phyloP scores from a whole-genome alignment of 2,113 vertebrate genomes.

The Rhipidura dahli region DNA sequence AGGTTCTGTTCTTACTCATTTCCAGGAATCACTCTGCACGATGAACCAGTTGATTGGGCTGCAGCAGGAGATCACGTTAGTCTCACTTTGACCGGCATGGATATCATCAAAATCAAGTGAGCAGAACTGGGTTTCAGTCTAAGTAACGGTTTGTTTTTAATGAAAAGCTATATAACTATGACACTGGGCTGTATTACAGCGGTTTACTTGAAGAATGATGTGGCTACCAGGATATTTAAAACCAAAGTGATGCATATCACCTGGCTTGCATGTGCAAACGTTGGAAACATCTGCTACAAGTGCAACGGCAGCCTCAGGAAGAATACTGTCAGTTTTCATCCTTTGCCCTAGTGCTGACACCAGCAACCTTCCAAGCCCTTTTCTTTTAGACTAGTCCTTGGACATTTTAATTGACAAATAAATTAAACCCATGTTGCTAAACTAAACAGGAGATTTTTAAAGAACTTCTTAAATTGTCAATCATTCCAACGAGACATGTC shows the following conservation, averaged over 20 bases:
- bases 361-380: neutral
- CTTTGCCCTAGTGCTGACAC: neutral
- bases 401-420: neutral
- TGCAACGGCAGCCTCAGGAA: slow-evolving; percentile 54
- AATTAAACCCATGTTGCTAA: neutral
- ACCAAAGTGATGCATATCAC: slow-evolving; percentile 37
- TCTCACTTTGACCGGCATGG: slow-evolving; percentile 96
- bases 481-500: neutral
- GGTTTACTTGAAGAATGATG: slow-evolving; percentile 61
- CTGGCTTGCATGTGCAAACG: slow-evolving; percentile 34
- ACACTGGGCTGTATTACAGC: neutral
- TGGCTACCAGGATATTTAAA: slow-evolving; percentile 66
- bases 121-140: slow-evolving; percentile 67
- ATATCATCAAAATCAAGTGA: slow-evolving; percentile 99
- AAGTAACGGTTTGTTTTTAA: slow-evolving; percentile 64
- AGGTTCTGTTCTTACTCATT: slow-evolving; percentile 79
- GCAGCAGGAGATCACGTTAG: slow-evolving; percentile 96
- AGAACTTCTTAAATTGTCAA: neutral
- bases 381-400: neutral
- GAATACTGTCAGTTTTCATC: neutral
- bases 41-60: slow-evolving; percentile 94
- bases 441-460: neutral
- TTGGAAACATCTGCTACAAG: slow-evolving; percentile 58
- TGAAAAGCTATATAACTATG: slow-evolving; percentile 29
- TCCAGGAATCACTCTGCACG: slow-evolving; percentile 93